Evolutionary conservation across 2,888 invertebrate species (phyloP).

Genomic region (Glomeris marginata): DNA sequence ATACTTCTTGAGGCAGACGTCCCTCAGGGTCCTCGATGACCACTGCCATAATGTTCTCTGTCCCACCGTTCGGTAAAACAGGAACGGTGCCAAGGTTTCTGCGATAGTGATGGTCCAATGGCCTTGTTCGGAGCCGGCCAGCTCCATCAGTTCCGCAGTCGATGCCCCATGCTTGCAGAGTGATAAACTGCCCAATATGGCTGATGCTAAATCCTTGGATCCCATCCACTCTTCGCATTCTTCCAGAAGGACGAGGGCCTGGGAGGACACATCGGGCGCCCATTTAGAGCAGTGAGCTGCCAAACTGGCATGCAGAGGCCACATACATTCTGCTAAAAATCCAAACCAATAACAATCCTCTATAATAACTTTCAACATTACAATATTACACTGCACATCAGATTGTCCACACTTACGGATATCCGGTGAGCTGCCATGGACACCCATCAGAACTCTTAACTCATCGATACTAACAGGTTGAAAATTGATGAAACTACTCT

Average conservation of each 20-base stretch:
- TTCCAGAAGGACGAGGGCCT: constrained; percentile 49
- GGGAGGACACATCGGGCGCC: constrained; percentile 38
- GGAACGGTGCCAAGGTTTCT: constrained; percentile 44
- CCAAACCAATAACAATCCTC: not conserved
- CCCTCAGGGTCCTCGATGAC: not conserved
- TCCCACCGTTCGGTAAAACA: constrained; percentile 22
- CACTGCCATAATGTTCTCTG: not conserved
- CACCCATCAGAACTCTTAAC: too few relatives aligned
- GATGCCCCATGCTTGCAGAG: constrained; percentile 61
- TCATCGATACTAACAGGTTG: too few relatives aligned
- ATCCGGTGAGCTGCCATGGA: too few relatives aligned
- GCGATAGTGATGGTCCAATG: not conserved
- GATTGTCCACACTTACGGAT: too few relatives aligned
- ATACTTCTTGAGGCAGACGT: not conserved
- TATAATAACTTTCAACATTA: not conserved
- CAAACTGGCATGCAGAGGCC: constrained; percentile 9
- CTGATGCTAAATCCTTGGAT: constrained; percentile 35
- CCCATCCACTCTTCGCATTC: constrained; percentile 49
- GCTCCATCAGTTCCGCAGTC: constrained; percentile 59
- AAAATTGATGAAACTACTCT: too few relatives aligned
- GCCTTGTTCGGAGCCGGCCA: constrained; percentile 29
- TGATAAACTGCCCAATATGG: constrained; percentile 50
- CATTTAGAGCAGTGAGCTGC: constrained; percentile 25
- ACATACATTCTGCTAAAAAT: constrained; percentile 39
- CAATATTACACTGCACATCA: not conserved